A percentile compares a stretch with the other conserved stretches of the same genome.
Evolutionary conservation across 2,888 invertebrate genomes (phyloP).

Genomic region (Andrena marginata): DNA sequence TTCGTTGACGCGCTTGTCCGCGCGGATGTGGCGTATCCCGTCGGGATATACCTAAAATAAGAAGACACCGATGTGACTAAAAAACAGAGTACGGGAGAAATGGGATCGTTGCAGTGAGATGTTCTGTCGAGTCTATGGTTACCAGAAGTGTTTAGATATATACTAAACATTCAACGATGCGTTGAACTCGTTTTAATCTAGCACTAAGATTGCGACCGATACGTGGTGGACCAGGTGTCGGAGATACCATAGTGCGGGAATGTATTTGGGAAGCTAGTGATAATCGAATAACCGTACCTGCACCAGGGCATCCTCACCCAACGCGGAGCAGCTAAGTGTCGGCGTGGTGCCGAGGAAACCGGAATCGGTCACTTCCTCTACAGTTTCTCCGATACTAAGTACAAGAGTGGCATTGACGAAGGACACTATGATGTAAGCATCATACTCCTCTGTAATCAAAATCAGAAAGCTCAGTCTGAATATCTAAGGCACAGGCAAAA

Average conservation of each 20-base stretch:
- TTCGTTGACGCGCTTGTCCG: conserved; percentile 99
- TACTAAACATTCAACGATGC: conserved; percentile 82
- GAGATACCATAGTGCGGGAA: conserved; percentile 84
- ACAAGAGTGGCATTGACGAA: conserved; percentile 99
- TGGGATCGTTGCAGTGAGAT: neutral
- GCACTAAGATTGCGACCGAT: conserved; percentile 82
- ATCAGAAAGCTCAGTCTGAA: conserved; percentile 80
- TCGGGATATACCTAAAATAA: conserved; percentile 94
- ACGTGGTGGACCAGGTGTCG: conserved; percentile 82
- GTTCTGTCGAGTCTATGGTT: conserved; percentile 76
- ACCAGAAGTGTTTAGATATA: conserved; percentile 79
- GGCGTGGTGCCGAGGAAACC: conserved; percentile 99
- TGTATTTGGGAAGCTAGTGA: conserved; percentile 14
- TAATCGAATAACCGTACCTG: conserved; percentile 88
- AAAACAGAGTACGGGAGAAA: neutral
- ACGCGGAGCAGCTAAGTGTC: conserved; percentile 98
- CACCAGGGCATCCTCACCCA: conserved; percentile 98
- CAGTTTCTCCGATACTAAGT: conserved; percentile 99
- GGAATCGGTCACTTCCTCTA: conserved; percentile 99
- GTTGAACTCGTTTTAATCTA: conserved; percentile 76
- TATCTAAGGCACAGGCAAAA: conserved; percentile 47
- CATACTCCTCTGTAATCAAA: conserved; percentile 97
- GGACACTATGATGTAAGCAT: conserved; percentile 99
- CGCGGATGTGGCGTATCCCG: conserved; percentile 98
- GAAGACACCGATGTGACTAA: neutral